Percentiles rank a stretch among this genome's conserved stretches.
phyloP scores from a whole-genome alignment of 2,113 vertebrate species.

The Dinomys branickii region DNA sequence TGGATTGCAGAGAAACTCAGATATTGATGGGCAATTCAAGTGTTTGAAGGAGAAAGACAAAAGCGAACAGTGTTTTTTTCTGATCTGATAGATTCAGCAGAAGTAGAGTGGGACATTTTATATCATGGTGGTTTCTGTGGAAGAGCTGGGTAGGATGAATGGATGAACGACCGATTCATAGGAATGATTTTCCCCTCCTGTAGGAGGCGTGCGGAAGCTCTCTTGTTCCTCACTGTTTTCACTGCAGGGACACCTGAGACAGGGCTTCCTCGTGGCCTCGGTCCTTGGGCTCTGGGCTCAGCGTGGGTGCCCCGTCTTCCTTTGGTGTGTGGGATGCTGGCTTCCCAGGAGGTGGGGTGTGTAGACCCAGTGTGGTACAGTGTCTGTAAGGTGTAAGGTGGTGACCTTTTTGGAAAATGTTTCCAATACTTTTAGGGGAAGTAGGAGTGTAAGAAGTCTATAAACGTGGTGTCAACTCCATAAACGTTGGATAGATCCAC shows the following conservation, averaged over 20 bases:
- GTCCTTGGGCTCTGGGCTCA: not conserved
- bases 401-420: not conserved
- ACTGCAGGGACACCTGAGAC: not conserved
- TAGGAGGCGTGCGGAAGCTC: not conserved
- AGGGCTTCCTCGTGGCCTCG: not conserved
- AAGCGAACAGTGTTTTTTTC: constrained; percentile 36
- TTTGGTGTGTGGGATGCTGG: not conserved
- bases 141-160: constrained; percentile 8
- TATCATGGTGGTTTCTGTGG: constrained; percentile 59
- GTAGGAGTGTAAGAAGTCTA: not conserved
- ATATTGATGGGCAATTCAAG: constrained; percentile 49
- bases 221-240: not conserved
- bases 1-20: constrained; percentile 14
- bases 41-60: constrained; percentile 31
- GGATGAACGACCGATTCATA: too few relatives aligned
- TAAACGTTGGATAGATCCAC: not conserved
- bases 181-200: not conserved
- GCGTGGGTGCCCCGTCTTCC: rapidly evolving
- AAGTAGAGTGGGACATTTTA: constrained; percentile 42
- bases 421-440: not conserved
- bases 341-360: not conserved
- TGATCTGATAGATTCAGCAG: constrained; percentile 37
- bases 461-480: not conserved
- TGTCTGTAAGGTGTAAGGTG: not conserved
- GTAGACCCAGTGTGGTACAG: not conserved